Conservation (phyloP, 2,888 invertebrate genomes). For the Pristionchus exspectatus region DNA sequence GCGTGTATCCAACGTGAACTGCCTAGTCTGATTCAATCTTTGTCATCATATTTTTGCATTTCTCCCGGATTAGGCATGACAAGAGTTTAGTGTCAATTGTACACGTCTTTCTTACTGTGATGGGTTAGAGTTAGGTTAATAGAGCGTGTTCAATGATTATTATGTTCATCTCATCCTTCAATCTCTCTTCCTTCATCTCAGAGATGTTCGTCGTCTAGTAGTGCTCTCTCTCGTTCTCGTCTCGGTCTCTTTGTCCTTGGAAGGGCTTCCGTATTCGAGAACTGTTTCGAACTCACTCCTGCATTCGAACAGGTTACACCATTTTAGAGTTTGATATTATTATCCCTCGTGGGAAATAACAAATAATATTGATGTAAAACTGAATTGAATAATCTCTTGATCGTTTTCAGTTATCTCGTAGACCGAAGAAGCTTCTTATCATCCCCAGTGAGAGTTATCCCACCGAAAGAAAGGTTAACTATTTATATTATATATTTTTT, state of each 20-base stretch:
- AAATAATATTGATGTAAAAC: background rate
- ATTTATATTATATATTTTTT: background rate
- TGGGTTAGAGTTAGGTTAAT: background rate
- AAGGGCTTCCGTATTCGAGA: constrained; percentile 91
- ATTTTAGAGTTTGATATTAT: background rate
- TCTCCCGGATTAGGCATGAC: background rate
- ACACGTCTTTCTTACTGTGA: background rate
- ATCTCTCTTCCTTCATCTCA: constrained; percentile 62
- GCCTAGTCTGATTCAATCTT: constrained; percentile 20
- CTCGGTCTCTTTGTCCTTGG: constrained; percentile 97
- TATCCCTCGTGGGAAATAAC: background rate
- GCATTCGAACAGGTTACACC: constrained; percentile 89
- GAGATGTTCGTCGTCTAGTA: constrained; percentile 93
- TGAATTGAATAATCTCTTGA: constrained; percentile 65
- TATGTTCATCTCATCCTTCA: background rate
- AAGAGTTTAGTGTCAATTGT: constrained; percentile 6
- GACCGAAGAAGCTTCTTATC: constrained; percentile 89
- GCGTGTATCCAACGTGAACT: constrained; percentile 35
- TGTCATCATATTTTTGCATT: background rate
- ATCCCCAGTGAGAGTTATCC: constrained; percentile 89
- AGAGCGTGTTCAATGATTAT: background rate
- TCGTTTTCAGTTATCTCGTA: constrained; percentile 85
- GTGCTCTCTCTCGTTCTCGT: constrained; percentile 98
- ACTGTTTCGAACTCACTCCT: constrained; percentile 96
- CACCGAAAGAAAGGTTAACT: constrained; percentile 81